Conservation (phyloP, 2,113 vertebrate genomes). For the Mobula birostris region DNA sequence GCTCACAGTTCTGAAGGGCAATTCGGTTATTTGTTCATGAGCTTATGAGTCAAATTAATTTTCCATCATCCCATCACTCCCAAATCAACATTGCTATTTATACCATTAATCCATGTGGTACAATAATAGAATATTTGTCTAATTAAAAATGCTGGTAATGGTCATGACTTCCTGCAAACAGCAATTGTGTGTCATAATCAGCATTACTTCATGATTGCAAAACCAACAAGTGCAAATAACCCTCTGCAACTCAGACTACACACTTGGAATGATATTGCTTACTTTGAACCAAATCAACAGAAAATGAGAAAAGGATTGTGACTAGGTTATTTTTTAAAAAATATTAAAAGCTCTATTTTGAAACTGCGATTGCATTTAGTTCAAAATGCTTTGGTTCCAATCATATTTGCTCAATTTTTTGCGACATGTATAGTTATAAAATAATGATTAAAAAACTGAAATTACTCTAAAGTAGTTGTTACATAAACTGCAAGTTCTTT, state of each 20-base stretch:
- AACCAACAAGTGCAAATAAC: background rate
- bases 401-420: background rate
- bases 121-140: conserved; percentile 4
- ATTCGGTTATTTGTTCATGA: background rate
- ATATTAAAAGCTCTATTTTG: background rate
- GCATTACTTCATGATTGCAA: conserved; percentile 10
- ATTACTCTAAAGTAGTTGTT: background rate
- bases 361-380: background rate
- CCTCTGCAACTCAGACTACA: background rate
- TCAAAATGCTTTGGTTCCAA: background rate
- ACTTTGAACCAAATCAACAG: conserved; percentile 16
- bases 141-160: conserved; percentile 10
- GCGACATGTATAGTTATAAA: background rate
- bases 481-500: background rate
- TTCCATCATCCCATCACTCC: background rate
- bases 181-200: conserved; percentile 12
- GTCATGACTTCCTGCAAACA: background rate
- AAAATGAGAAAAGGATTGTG: background rate
- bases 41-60: background rate
- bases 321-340: background rate
- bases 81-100: conserved; percentile 8
- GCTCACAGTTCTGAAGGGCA: background rate
- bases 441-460: background rate
- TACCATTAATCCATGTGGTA: background rate
- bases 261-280: background rate